Conservation (phyloP, 1,140 invertebrate species). For the Drosophila virilis region DNA sequence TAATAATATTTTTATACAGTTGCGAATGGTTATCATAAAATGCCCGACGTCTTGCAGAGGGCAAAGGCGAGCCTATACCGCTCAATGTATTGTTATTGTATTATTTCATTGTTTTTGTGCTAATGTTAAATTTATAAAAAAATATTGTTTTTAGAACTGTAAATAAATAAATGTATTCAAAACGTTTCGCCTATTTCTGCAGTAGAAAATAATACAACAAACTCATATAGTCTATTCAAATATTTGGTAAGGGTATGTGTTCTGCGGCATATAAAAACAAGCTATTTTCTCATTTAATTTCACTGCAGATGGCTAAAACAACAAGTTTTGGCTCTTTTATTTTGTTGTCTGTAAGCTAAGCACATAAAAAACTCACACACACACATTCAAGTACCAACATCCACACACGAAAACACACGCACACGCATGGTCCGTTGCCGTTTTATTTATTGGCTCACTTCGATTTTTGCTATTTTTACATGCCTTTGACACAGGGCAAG, state of each 20-base stretch:
- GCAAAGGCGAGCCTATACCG: too few relatives aligned
- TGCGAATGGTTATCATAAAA: too few relatives aligned
- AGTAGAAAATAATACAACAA: neutral
- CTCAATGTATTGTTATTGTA: too few relatives aligned
- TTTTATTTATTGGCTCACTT: constrained; percentile 46
- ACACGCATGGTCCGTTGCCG: constrained; percentile 26
- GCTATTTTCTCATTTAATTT: constrained; percentile 1
- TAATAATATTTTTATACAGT: too few relatives aligned
- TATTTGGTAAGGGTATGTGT: neutral
- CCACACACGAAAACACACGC: constrained; percentile 18
- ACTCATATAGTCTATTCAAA: neutral
- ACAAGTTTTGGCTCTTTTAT: constrained; percentile 20
- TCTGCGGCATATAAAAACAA: neutral
- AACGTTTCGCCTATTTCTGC: neutral
- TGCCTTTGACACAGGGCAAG: constrained; percentile 37
- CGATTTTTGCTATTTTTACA: constrained; percentile 49
- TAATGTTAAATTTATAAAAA: neutral
- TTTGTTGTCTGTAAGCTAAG: constrained; percentile 9
- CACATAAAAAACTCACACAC: neutral
- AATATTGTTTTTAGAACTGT: too few relatives aligned
- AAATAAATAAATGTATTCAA: neutral
- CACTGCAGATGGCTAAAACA: constrained; percentile 10
- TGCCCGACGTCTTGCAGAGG: too few relatives aligned
- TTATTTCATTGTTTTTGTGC: neutral
- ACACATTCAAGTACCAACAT: neutral